These are phyloP conservation scores for Dyspetes luteomarginatus DNA, from an alignment of 2,888 invertebrate species.

Conservation along the genomic window DNA sequence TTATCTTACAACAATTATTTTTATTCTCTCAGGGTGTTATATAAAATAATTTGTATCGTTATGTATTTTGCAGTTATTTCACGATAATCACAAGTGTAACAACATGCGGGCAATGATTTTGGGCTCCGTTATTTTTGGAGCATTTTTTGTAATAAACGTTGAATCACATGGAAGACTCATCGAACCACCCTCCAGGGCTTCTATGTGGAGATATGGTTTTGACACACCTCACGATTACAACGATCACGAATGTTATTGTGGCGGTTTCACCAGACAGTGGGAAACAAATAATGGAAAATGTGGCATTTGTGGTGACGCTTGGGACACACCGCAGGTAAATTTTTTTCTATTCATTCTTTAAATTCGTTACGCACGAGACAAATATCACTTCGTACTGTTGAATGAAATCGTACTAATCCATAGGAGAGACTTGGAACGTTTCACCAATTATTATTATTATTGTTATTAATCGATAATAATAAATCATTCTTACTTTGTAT, in stretches of 20 bases:
- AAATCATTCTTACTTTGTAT: too few species aligned
- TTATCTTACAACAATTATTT: background rate
- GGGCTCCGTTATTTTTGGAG: slow-evolving; percentile 59
- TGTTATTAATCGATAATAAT: too few species aligned
- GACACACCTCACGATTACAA: slow-evolving; percentile 95
- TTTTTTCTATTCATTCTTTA: slow-evolving; percentile 14
- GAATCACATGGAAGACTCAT: slow-evolving; percentile 90
- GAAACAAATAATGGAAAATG: slow-evolving; percentile 92
- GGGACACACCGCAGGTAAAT: slow-evolving; percentile 86
- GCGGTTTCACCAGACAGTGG: slow-evolving; percentile 94
- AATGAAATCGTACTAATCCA: too few species aligned
- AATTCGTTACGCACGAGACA: background rate
- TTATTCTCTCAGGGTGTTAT: background rate
- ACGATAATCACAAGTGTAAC: slow-evolving; percentile 1
- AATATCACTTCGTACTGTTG: too few species aligned
- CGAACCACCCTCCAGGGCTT: slow-evolving; percentile 94
- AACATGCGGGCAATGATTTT: slow-evolving; percentile 64
- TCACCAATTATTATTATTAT: too few species aligned
- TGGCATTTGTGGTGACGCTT: slow-evolving; percentile 94
- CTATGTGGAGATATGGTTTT: slow-evolving; percentile 95
- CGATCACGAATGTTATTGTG: slow-evolving; percentile 94
- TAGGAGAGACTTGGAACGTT: too few species aligned
- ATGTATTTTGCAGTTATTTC: slow-evolving; percentile 4
- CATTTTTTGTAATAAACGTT: slow-evolving; percentile 77
- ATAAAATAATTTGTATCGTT: background rate